Evolutionary conservation across 2,797 vertebrate genomes (phyloP).

Genomic region (Eospalax fontanierii): DNA sequence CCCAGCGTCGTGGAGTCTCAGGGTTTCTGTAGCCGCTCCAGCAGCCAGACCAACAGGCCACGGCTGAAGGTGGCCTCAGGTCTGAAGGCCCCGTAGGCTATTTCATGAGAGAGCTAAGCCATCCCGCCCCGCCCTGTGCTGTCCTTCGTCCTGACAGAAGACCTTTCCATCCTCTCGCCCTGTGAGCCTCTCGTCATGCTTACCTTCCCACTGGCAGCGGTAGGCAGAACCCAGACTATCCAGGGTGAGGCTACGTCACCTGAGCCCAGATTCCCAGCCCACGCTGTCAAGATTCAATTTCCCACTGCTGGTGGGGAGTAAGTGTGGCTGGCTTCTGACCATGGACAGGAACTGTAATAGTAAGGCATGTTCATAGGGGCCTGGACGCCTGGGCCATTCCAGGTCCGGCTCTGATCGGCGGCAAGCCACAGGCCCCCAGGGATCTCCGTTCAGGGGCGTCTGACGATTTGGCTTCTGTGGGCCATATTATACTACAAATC

Average conservation of each 20-base stretch:
- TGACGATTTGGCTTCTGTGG: no score
- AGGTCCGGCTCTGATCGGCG: not conserved
- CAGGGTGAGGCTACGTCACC: not conserved
- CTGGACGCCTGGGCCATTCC: not conserved
- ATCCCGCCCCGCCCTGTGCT: fast-evolving
- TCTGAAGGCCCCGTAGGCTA: not conserved
- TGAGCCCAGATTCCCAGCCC: not conserved
- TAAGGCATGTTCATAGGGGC: fast-evolving
- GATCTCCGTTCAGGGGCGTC: no score
- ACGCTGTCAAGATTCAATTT: fast-evolving
- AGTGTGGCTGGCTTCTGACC: not conserved
- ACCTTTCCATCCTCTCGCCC: no score
- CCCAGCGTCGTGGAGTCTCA: not conserved
- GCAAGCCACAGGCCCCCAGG: no score
- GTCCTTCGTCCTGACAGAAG: not conserved
- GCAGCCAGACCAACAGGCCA: not conserved
- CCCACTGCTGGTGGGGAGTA: not conserved
- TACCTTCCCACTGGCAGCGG: not conserved
- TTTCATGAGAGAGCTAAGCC: not conserved
- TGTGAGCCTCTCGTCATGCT: fast-evolving
- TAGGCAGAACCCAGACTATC: not conserved
- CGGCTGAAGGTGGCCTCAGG: not conserved
- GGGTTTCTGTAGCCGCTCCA: not conserved
- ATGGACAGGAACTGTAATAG: fast-evolving
- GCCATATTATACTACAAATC: not conserved